Evolutionary conservation across 2,797 vertebrate species (phyloP).

Genomic region (Propithecus perrieri): DNA sequence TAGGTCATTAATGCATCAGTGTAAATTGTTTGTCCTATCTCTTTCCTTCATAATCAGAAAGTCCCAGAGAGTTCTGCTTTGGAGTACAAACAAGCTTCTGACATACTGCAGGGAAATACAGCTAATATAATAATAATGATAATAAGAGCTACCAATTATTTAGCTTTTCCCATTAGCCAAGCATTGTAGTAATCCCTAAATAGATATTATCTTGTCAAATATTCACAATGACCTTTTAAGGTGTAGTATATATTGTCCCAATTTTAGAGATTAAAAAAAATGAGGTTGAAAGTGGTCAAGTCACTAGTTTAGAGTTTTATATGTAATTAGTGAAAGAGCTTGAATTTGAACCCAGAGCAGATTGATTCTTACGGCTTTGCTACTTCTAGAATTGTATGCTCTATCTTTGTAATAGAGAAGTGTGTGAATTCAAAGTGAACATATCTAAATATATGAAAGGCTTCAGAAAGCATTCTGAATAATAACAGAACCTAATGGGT

Average conservation of each 20-base stretch:
- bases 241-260: background rate
- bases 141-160: background rate
- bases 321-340: background rate
- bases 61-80: background rate
- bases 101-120: background rate
- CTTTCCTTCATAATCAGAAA: background rate
- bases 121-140: background rate
- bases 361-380: background rate
- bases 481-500: background rate
- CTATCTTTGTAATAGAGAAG: background rate
- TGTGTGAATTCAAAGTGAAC: background rate
- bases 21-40: background rate
- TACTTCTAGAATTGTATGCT: background rate
- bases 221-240: background rate
- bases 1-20: background rate
- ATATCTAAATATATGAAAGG: background rate
- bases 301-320: background rate
- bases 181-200: background rate
- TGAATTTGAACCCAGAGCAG: background rate
- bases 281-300: background rate
- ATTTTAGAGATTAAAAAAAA: background rate
- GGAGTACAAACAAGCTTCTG: background rate
- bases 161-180: constrained; percentile 20
- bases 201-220: background rate
- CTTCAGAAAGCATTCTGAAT: background rate